Conservation (phyloP, 2,888 invertebrate species). For the Ditula angustiorana region DNA sequence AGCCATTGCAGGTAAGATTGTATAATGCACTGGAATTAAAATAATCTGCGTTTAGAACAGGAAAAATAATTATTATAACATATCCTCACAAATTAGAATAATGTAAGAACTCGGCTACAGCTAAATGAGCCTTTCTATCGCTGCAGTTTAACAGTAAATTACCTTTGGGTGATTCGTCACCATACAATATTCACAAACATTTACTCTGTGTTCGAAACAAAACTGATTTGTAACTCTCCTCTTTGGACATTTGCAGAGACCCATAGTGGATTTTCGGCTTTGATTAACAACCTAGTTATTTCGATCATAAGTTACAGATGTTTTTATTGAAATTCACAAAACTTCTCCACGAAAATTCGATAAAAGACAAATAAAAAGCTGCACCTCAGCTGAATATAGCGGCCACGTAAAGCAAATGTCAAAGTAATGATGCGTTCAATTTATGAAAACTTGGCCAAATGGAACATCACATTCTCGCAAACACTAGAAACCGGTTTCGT, state of each 20-base stretch:
- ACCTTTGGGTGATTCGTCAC: slow-evolving; percentile 98
- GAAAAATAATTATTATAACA: not conserved
- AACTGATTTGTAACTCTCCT: slow-evolving; percentile 98
- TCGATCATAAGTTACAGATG: slow-evolving; percentile 18
- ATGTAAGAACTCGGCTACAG: too few species aligned
- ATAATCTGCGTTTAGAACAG: not conserved
- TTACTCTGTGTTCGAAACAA: slow-evolving; percentile 99
- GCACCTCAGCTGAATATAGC: slow-evolving; percentile 44
- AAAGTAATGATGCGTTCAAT: slow-evolving; percentile 41
- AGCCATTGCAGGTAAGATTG: slow-evolving; percentile 99
- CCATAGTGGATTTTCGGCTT: slow-evolving; percentile 87
- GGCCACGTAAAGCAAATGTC: slow-evolving; percentile 52
- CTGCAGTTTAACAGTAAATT: slow-evolving; percentile 53
- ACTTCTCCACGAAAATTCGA: slow-evolving; percentile 33
- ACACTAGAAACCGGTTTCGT: not conserved
- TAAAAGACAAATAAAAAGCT: slow-evolving; percentile 53
- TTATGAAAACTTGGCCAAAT: slow-evolving; percentile 1
- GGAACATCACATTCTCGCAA: slow-evolving; percentile 2
- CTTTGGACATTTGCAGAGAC: slow-evolving; percentile 99
- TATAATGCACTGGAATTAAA: slow-evolving; percentile 94
- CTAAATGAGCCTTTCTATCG: too few species aligned
- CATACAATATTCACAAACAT: slow-evolving; percentile 99
- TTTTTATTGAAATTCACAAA: slow-evolving; percentile 8
- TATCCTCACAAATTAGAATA: too few species aligned
- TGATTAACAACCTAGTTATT: not conserved